Evolutionary conservation across 2,113 vertebrate species (phyloP), one percentile per base, ranked within the genome.

Genomic region (Pseudopodoces humilis): DNA sequence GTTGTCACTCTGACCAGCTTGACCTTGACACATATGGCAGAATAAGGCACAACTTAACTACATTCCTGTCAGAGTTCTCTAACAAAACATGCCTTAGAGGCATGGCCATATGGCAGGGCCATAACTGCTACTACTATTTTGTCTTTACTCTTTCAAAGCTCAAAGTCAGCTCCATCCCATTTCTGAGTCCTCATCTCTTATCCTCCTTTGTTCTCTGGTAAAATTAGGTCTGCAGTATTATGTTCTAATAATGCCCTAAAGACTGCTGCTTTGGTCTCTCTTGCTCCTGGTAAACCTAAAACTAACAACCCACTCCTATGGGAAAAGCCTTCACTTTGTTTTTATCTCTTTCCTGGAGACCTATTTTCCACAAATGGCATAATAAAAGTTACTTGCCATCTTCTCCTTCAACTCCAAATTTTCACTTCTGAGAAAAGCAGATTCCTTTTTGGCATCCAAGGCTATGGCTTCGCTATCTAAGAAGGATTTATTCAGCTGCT

Each of bases 371-470:
- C 8, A 2, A 83, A 60, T 39, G 41, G 20, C 14, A 11, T 25
- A 53, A 70, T 35, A 33, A 39, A 83, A 86, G 11, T 28, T 89
- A 94, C 97, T 97, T 83, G 98, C 99, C 88, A 98, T 98, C 65
- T 94, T 97, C 80, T 99, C 98, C 84, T 98, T 98, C n/a, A 99
- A 95, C 18, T 98, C 95, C 7, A 98, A 80, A 67, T 99, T 99
- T 86, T 98, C 98, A 89, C 97, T 98, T 77, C 98, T 98, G 63
- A 99, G 98, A 92, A 99, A 95, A 39, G 99, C 98, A 97, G 99
- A 98, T 69, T 99, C 98, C 91, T 97, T 99, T 97, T 98, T 99
- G 24, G 99, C 98, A 88, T 99, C 99, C 70, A 98, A 96, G 56
- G 98, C 98, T 93, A 99, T 35, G 1, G 93, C 83, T 97, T 99